Evolutionary conservation across 1,140 invertebrate species (phyloP), one percentile per base, ranked within the genome.

Genomic region (Medauroidea extradentata): DNA sequence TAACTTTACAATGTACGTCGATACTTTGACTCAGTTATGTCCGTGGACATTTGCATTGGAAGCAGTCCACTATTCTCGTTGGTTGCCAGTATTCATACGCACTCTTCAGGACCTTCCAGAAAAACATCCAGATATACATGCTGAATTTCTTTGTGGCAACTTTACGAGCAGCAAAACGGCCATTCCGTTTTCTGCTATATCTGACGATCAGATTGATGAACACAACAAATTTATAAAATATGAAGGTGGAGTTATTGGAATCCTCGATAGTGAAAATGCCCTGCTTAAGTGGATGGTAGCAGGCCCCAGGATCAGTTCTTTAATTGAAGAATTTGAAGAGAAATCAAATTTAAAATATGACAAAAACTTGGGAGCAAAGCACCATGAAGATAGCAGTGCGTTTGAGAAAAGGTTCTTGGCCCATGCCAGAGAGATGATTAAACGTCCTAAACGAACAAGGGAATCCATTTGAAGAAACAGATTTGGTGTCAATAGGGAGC

Each of bases 31-130:
- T 24, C n/a, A 18, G 29, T 34, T 55, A 21, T 55, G 34, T 44
- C 53, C 21, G 25, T 55, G 53, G 39, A 50, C 53, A 51, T 55
- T 55, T 55, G 53, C 53, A 3, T 42, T 55, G 39, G 53, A 55
- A 21, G 38, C 53, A 34, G 38, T 55, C 27, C 38, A 55, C 44
- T 55, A 55, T 55, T 55, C 53, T 34, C n/a, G 38, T 18, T 55
- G 53, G 29, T 42, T 55, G 53, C 9, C 49, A 51, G 49, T 51
- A 29, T 55, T 55, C 5, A 14, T 18, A 23, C 29, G 39, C 23
- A 39, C 25, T 42, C 39, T 5, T 16, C 25, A 48, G 44, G 53
- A 55, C 23, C 29, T 55, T 27, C 9, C 53, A 34, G 53, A 42
- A 21, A 55, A 46, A 39, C 38, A 55, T 39, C 53, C 53, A 43